phyloP scores from a whole-genome alignment of 1,140 invertebrate genomes.

The Polypedilum pembai region DNA sequence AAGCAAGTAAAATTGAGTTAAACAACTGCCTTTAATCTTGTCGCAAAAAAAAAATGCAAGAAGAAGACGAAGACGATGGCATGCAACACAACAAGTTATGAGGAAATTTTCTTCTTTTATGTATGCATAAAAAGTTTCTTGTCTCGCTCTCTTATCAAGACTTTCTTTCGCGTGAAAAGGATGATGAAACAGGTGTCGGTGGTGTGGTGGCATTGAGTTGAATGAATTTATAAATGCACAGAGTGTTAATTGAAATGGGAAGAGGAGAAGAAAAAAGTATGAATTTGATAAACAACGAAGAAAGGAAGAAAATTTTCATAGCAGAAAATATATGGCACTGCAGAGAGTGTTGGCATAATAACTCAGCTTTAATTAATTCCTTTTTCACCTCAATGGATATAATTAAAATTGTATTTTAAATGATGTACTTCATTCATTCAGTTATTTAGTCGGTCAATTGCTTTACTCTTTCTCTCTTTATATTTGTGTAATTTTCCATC shows the following conservation, averaged over 20 bases:
- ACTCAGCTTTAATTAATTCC: neutral
- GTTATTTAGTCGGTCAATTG: neutral
- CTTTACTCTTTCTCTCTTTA: no score
- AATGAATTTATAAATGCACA: neutral
- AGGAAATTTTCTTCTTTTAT: neutral
- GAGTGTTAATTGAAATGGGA: constrained; percentile 28
- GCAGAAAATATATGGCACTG: neutral
- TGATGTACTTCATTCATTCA: neutral
- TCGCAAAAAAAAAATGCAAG: neutral
- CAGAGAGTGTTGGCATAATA: neutral
- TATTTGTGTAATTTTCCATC: no score
- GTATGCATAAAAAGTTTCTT: neutral
- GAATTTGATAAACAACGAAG: neutral
- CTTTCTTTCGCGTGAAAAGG: neutral
- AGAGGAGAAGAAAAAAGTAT: neutral
- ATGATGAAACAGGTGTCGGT: neutral
- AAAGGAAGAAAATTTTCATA: neutral
- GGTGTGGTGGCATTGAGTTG: neutral
- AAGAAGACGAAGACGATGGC: neutral
- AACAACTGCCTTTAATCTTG: neutral
- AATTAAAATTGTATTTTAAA: constrained; percentile 9
- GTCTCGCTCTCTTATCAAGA: no score
- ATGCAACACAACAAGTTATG: neutral
- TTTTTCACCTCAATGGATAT: neutral
- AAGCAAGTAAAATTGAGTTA: neutral